Conservation (phyloP, 2,797 vertebrate species). For the Sciaenops ocellatus region DNA sequence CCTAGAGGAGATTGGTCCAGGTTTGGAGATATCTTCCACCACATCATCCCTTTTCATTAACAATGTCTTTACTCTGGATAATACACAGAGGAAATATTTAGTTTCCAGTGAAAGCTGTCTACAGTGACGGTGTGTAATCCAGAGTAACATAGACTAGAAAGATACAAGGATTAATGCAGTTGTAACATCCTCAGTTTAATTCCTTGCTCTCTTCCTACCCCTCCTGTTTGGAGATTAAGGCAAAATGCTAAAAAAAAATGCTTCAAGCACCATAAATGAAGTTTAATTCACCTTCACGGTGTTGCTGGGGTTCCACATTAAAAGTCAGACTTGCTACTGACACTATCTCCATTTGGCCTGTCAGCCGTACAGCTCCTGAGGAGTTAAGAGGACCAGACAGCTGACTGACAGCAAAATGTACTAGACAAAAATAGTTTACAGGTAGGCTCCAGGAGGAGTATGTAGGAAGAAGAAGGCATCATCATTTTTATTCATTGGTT, state of each 20-base stretch:
- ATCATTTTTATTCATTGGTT: neutral
- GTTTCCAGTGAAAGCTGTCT: neutral
- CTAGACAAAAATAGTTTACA: neutral
- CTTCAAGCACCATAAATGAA: neutral
- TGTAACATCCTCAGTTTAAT: too few relatives aligned
- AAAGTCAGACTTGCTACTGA: neutral
- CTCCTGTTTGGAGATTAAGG: neutral
- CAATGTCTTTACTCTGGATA: neutral
- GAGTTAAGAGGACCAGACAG: neutral
- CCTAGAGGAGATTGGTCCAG: neutral
- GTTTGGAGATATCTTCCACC: neutral
- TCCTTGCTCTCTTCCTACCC: neutral
- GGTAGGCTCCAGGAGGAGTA: neutral
- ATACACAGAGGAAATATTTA: neutral
- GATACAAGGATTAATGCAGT: too few relatives aligned
- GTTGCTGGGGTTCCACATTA: neutral
- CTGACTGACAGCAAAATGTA: slow-evolving; percentile 3
- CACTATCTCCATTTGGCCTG: neutral
- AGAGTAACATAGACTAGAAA: neutral
- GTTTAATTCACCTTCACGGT: neutral
- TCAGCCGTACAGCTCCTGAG: neutral
- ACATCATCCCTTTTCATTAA: neutral
- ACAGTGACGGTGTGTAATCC: neutral
- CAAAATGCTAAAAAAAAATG: neutral
- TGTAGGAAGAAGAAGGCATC: neutral